Evolutionary conservation across 1,140 invertebrate genomes (phyloP).

Genomic region (Nylanderia fulva): DNA sequence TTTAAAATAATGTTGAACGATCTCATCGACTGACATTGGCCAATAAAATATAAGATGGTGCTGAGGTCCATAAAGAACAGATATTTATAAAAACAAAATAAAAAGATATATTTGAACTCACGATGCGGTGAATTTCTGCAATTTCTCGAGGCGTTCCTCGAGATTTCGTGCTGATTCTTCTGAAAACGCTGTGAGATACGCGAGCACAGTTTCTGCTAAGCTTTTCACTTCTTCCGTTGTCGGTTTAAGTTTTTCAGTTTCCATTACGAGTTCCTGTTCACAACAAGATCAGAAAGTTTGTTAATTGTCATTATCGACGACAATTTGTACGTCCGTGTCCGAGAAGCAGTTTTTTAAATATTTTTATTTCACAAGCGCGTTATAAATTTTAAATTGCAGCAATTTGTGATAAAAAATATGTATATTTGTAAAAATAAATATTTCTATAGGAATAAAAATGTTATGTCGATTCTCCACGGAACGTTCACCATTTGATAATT

Average conservation of each 20-base stretch:
- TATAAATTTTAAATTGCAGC: not conserved
- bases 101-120: conserved; percentile 85
- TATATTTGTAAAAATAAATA: not conserved
- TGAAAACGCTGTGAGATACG: conserved; percentile 87
- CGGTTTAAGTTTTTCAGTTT: conserved; percentile 87
- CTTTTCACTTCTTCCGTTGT: conserved; percentile 84
- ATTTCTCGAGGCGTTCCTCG: conserved; percentile 86
- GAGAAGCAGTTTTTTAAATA: not conserved
- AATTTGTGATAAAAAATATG: not conserved
- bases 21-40: not conserved
- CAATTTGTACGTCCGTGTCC: not conserved
- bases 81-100: conserved; percentile 50
- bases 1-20: not conserved
- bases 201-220: conserved; percentile 86
- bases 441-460: not conserved
- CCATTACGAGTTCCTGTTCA: conserved; percentile 87
- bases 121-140: conserved; percentile 88
- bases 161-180: conserved; percentile 87
- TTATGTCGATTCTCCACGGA: not conserved
- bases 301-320: not conserved
- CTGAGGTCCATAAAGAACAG: conserved; percentile 35
- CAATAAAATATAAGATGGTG: not conserved
- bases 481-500: conserved; percentile 40
- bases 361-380: not conserved
- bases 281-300: conserved; percentile 45